These are phyloP conservation scores for Tachuris rubrigastra DNA, from an alignment of 2,113 vertebrate genomes.

Conservation along the genomic window DNA sequence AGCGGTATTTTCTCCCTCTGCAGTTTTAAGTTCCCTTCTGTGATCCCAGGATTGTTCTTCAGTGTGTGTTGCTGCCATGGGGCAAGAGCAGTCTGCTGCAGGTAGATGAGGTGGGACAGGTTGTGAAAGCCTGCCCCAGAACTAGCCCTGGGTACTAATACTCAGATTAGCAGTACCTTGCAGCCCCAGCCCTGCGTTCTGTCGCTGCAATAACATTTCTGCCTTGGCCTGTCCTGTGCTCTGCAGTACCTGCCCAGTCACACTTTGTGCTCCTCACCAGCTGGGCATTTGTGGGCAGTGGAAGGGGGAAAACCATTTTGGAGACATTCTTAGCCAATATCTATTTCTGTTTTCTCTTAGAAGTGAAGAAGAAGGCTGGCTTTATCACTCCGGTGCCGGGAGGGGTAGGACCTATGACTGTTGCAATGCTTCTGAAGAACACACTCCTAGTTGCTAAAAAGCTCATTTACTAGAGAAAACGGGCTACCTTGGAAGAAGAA, in stretches of 20 bases:
- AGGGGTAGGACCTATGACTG: constrained; percentile 91
- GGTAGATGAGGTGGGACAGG: background rate
- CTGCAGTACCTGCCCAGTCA: background rate
- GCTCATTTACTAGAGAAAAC: constrained; percentile 72
- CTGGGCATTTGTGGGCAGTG: accelerated
- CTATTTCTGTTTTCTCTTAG: constrained; percentile 69
- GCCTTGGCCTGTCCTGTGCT: background rate
- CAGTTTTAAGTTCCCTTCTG: background rate
- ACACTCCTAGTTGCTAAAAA: constrained; percentile 85
- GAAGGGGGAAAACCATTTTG: background rate
- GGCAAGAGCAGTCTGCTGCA: background rate
- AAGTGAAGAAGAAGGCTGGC: constrained; percentile 88
- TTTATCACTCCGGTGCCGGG: constrained; percentile 90
- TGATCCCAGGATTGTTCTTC: background rate
- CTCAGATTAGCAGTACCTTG: background rate
- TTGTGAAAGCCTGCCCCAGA: background rate
- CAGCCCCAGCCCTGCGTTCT: background rate
- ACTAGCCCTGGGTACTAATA: background rate
- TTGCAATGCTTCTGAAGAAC: constrained; percentile 91
- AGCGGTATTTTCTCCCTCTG: background rate
- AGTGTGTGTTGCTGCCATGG: background rate
- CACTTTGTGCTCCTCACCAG: background rate
- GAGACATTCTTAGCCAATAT: background rate
- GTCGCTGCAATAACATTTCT: background rate
- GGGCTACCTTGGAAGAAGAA: background rate